Evolutionary conservation across 2,113 vertebrate species (phyloP).

Genomic region (Menura novaehollandiae): DNA sequence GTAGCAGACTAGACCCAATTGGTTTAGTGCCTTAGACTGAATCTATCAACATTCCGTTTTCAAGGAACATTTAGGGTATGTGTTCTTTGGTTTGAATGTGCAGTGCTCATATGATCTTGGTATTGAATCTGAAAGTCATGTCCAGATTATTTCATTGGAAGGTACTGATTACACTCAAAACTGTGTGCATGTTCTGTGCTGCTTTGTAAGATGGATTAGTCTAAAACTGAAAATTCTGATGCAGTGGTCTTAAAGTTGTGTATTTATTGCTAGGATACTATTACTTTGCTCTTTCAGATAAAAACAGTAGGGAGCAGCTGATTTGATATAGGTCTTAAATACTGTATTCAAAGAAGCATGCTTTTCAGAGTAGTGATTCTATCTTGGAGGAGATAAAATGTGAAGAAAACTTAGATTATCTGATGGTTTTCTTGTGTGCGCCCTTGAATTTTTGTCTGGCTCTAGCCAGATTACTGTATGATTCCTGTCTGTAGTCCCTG

Average conservation of each 20-base stretch:
- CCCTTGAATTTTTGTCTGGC: conserved; percentile 16
- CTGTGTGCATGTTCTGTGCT: conserved; percentile 6
- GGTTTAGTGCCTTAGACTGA: conserved; percentile 22
- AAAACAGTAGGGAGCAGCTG: conserved; percentile 25
- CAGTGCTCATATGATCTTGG: conserved; percentile 17
- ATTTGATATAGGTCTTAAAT: conserved; percentile 22
- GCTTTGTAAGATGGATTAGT: conserved; percentile 3
- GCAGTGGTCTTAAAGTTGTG: conserved; percentile 48
- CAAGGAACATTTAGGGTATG: conserved; percentile 70
- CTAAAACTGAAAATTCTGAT: conserved; percentile 16
- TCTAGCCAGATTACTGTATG: neutral
- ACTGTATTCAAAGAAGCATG: neutral
- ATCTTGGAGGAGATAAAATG: neutral
- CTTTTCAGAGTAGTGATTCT: conserved; percentile 24
- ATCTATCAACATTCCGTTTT: conserved; percentile 58
- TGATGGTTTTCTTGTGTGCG: conserved; percentile 12
- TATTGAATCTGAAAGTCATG: conserved; percentile 60
- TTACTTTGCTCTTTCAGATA: conserved; percentile 26
- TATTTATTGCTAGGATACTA: neutral
- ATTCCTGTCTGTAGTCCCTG: neutral
- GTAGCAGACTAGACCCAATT: conserved; percentile 21
- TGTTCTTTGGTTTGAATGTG: conserved; percentile 61
- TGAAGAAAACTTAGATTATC: conserved; percentile 32
- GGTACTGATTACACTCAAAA: conserved; percentile 54
- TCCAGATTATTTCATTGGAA: conserved; percentile 69